Base-by-base conservation (phyloP, 2,113 vertebrate genomes). In the Jacana jacana region DNA sequence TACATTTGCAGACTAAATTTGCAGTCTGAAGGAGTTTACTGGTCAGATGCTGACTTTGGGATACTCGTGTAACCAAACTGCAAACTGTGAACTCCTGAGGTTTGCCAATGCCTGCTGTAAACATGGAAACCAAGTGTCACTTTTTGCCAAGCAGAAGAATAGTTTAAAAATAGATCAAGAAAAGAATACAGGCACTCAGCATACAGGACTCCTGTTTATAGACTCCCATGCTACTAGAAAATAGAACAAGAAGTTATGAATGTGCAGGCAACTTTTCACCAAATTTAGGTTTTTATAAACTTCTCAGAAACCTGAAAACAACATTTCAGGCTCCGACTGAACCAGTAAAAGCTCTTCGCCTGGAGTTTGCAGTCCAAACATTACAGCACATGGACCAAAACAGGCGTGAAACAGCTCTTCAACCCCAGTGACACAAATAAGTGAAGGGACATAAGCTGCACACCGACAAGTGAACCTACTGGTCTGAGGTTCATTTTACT, bases 71-170 rank as follows among this genome's bases (percentile, higher is more conserved):
- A 95, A 94, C 90, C 95, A 64, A 95, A 95, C 68, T 91, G 93
- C 89, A 97, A 96, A 96, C 95, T 96, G 95, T 86, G 88, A 96
- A 96, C 89, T 96, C 89, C 91, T 93, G 94, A 96, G 89, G 96
- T 95, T 93, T 95, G 89, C 94, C 96, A 96, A 54, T 91, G 91
- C 89, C 93, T 96, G 95, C 96, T 96, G 94, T 96, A 96, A 97
- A 96, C 95, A 96, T 94, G 94, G 93, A 95, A 96, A 96, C 92
- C 68, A 86, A 96, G 83, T 94, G 88, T 93, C 88, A 96, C 80
- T 96, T 96, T 93, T 97, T 94, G 93, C 96, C 92, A 96, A 93
- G 92, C 77, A 96, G 92, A 96, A 97, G 92, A 97, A 95, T 91
- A 70, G 80, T 93, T 96, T 97, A 97, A 97, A 96, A 96, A 95